phyloP scores from a whole-genome alignment of 1,140 invertebrate species.

The Cherax destructor region DNA sequence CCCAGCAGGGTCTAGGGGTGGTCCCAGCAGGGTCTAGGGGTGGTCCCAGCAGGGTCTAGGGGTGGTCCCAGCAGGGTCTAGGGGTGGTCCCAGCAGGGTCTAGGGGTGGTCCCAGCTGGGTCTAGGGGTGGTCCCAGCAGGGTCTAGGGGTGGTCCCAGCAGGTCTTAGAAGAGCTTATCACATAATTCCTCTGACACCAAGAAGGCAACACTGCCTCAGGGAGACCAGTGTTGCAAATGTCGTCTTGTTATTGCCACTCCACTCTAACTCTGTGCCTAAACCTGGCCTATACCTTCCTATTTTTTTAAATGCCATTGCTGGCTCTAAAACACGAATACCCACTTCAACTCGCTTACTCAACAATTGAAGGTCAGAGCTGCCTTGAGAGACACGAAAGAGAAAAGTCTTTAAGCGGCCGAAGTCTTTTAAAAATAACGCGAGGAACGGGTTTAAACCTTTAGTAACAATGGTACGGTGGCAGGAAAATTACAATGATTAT shows the following conservation, averaged over 20 bases:
- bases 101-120: too few species aligned
- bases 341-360: too few species aligned
- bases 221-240: conserved; percentile 11
- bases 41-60: too few species aligned
- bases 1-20: too few species aligned
- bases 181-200: conserved; percentile 13
- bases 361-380: too few species aligned
- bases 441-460: conserved; percentile 14
- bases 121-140: not conserved
- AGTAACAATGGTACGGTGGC: conserved; percentile 12
- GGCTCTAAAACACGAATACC: too few species aligned
- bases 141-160: not conserved
- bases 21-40: too few species aligned
- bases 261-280: not conserved
- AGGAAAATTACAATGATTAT: conserved; percentile 18
- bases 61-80: too few species aligned
- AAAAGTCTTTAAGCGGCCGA: not conserved
- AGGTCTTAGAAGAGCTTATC: not conserved
- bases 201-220: conserved; percentile 8
- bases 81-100: too few species aligned
- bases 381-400: too few species aligned
- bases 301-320: too few species aligned
- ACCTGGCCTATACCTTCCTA: too few species aligned
- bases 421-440: conserved; percentile 2
- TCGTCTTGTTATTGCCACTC: not conserved